phyloP scores from a whole-genome alignment of 2,888 invertebrate species.

The Allophyes oxyacanthae region DNA sequence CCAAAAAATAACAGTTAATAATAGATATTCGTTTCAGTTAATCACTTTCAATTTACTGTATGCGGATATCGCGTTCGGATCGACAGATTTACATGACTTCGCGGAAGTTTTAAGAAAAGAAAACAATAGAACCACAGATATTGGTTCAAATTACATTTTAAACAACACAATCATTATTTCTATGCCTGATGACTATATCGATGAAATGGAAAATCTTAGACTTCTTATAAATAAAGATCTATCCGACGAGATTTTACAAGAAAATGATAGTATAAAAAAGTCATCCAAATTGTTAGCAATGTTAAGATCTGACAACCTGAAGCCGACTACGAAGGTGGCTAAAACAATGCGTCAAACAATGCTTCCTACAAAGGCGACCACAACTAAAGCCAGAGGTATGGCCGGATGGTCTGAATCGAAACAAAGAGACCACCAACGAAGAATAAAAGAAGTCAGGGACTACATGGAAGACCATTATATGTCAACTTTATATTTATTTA shows the following conservation, averaged over 20 bases:
- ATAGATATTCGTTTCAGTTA: constrained; percentile 1
- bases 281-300: neutral
- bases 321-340: no score
- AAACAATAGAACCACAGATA: neutral
- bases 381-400: neutral
- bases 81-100: neutral
- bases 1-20: no score
- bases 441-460: constrained; percentile 1
- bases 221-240: neutral
- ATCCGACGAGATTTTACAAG: neutral
- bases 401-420: neutral
- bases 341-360: no score
- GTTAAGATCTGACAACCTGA: neutral
- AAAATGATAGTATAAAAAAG: neutral
- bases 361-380: no score
- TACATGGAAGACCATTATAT: constrained; percentile 9
- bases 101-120: neutral
- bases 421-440: neutral
- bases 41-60: neutral
- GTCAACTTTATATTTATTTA: constrained; percentile 19
- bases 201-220: neutral
- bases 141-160: no score
- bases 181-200: neutral
- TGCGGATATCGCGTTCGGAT: neutral
- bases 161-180: no score